These are phyloP conservation scores for Ameiurus melas DNA, from an alignment of 2,113 vertebrate genomes.

Conservation along the genomic window DNA sequence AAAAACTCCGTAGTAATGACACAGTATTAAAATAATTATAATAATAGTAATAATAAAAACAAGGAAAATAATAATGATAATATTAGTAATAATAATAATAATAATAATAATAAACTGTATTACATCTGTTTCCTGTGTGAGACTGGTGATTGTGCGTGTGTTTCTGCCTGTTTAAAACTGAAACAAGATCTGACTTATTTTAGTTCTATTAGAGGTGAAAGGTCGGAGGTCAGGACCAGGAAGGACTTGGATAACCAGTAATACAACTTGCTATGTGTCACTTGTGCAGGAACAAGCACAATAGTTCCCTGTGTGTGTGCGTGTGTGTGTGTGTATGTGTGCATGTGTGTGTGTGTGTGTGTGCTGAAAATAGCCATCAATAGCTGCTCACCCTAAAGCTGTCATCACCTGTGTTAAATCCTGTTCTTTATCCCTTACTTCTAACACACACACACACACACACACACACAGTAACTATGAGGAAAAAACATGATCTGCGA, in stretches of 20 bases:
- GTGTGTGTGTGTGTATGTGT: conserved; percentile 44
- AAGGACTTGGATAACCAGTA: conserved; percentile 9
- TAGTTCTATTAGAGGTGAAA: conserved; percentile 2
- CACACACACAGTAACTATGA: conserved; percentile 3
- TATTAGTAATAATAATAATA: not conserved
- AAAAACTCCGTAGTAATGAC: conserved; percentile 50
- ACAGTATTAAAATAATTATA: conserved; percentile 35
- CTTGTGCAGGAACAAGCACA: conserved; percentile 63
- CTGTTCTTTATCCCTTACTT: conserved; percentile 43
- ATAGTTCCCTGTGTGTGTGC: conserved; percentile 45
- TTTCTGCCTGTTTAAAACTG: not conserved
- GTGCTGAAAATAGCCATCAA: conserved; percentile 68
- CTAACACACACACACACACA: conserved; percentile 25
- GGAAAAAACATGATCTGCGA: conserved; percentile 9
- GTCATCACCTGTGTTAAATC: conserved; percentile 68
- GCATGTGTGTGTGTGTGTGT: conserved; percentile 28
- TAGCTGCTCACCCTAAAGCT: conserved; percentile 67
- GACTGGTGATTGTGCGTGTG: not conserved
- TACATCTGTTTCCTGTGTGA: not conserved
- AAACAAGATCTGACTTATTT: conserved; percentile 2
- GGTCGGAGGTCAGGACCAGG: not conserved
- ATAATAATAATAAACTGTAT: conserved; percentile 17
- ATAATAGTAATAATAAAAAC: not conserved
- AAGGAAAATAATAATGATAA: not conserved
- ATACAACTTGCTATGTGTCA: conserved; percentile 26